Base-by-base conservation (phyloP, 2,797 vertebrate genomes). In the Crocidura indochinensis region DNA sequence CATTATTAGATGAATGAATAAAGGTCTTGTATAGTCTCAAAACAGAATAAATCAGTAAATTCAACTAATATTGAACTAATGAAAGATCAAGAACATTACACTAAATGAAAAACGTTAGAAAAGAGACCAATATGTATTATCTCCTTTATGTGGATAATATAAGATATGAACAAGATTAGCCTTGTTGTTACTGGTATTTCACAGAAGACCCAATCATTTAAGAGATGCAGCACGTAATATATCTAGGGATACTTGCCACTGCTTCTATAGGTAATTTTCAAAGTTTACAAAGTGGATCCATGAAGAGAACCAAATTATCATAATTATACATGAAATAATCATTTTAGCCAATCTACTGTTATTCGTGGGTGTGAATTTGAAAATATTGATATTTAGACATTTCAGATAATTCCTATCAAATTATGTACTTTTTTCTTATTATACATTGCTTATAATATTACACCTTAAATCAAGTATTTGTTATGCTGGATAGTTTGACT, bases 251-350 rank as follows among this genome's bases (percentile, higher is more conserved):
- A 29, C 11, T 64, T 69, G 1, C 53, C 26, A 79, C 79, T 26
- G 10, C 65, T 83, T 26, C 67, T 68, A 44, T 1, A 11, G 10
- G 9, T 9, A 67, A 3, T 76, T 86, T 68, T n/a, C 20, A 79
- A 83, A 2, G 20, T 83, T 92, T 88, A 72, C 7, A 1, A 86
- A 86, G 8, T 76, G 79, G 65, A 88, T 26, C 27, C 31, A 88
- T 26, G 77, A 27, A 24, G 6, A 47, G 17, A 73, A 11, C 19
- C 22, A 82, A 87, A 78, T 0, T 75, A 20, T 60, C 71, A 78
- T 93, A 10, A 65, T 68, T 64, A 47, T 20, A 62, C 12, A 62
- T 67, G n/a, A 19, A 82, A 22, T 72, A 84, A 49, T 92, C 26
- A 80, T 78, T 26, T 87, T 47, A 14, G 14, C 26, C 83, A 60